phyloP scores from a whole-genome alignment of 1,140 invertebrate species.

The Zaprionus kolodkinae region DNA sequence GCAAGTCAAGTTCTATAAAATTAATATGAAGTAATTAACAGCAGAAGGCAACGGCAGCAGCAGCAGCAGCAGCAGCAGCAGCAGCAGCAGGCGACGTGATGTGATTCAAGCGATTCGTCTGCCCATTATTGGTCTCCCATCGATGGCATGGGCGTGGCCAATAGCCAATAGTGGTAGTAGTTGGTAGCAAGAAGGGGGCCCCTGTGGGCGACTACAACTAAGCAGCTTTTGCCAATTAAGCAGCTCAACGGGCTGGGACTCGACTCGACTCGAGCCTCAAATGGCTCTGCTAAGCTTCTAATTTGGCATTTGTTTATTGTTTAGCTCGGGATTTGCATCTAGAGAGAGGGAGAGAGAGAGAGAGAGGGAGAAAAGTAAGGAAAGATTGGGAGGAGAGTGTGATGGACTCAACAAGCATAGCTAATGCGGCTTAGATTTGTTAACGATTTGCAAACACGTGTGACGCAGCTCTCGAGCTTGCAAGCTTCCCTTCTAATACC shows the following conservation, averaged over 20 bases:
- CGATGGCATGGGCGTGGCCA: conserved; percentile 58
- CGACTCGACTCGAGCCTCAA: conserved; percentile 17
- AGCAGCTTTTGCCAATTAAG: conserved; percentile 77
- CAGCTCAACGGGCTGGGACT: conserved; percentile 52
- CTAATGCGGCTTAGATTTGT: conserved; percentile 77
- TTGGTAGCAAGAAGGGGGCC: background rate
- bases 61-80: conserved; percentile 33
- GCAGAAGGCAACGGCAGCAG: conserved; percentile 30
- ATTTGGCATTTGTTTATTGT: conserved; percentile 50
- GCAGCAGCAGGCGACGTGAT: conserved; percentile 1
- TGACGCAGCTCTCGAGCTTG: conserved; percentile 20
- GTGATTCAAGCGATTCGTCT: conserved; percentile 58
- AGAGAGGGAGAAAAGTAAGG: background rate
- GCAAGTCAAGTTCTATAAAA: conserved; percentile 59
- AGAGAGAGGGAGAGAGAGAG: background rate
- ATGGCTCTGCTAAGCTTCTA: conserved; percentile 54
- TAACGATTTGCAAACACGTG: conserved; percentile 77
- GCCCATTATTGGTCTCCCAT: conserved; percentile 20
- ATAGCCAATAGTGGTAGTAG: background rate
- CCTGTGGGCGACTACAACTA: conserved; percentile 42
- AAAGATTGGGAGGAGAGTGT: background rate
- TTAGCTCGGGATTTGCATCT: conserved; percentile 28
- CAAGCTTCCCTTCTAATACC: background rate
- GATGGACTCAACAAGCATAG: conserved; percentile 37
- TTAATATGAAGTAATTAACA: conserved; percentile 83